Conservation (phyloP, 2,113 vertebrate species). For the Carassius auratus region DNA sequence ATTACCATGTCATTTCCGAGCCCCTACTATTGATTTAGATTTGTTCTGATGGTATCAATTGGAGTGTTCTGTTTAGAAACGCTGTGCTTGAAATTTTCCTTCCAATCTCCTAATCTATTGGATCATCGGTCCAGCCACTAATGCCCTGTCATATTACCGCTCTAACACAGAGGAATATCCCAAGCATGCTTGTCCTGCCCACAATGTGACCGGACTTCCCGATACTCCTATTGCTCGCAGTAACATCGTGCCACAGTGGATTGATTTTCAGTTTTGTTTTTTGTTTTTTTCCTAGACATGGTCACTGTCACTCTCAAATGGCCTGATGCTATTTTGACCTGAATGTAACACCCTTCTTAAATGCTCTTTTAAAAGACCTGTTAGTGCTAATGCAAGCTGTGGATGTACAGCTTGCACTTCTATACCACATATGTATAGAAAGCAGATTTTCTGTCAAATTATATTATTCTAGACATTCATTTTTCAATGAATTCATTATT, state of each 20-base stretch:
- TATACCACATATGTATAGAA: constrained; percentile 52
- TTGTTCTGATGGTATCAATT: constrained; percentile 40
- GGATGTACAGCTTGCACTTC: not conserved
- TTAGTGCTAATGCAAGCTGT: not conserved
- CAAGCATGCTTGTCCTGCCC: constrained; percentile 14
- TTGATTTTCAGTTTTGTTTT: constrained; percentile 41
- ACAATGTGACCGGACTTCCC: constrained; percentile 21
- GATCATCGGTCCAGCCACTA: constrained; percentile 48
- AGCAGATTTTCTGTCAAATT: not conserved
- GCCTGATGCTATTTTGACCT: constrained; percentile 75
- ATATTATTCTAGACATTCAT: constrained; percentile 61
- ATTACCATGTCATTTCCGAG: constrained; percentile 19
- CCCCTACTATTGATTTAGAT: constrained; percentile 39
- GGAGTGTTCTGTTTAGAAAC: constrained; percentile 24
- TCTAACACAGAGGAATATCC: constrained; percentile 46
- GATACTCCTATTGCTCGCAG: constrained; percentile 19
- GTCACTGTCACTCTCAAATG: not conserved
- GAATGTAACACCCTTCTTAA: not conserved
- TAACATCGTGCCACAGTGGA: constrained; percentile 33
- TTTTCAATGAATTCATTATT: no score
- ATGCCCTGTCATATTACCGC: constrained; percentile 48
- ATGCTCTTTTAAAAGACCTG: not conserved
- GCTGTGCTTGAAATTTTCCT: constrained; percentile 42
- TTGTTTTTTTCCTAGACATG: constrained; percentile 62
- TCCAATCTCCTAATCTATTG: constrained; percentile 51